Percentiles rank a stretch among this genome's conserved stretches.
These are phyloP conservation scores for Actinopyga echinites DNA, from an alignment of 53 echinoderm and acorn worm genomes.

Conservation along the genomic window DNA sequence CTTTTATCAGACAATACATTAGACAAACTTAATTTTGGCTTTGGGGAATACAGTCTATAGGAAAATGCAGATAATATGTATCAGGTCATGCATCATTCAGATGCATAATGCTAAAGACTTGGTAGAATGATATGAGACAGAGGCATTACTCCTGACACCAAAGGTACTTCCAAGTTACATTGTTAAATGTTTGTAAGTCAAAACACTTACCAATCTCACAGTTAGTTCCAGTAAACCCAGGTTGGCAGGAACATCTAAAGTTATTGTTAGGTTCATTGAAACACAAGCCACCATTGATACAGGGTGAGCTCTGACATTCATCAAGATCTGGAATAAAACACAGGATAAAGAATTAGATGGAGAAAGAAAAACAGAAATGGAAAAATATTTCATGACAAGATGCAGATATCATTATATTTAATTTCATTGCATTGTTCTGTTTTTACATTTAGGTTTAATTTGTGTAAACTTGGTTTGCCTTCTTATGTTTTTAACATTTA, in stretches of 20 bases:
- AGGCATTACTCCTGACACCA: too few species aligned
- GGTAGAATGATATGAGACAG: too few species aligned
- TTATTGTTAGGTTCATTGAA: constrained; percentile 66
- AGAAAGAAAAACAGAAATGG: neutral
- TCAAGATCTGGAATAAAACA: constrained; percentile 62
- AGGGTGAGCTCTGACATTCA: constrained; percentile 74
- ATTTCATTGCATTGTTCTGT: neutral
- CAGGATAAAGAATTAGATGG: neutral
- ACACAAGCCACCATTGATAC: constrained; percentile 78
- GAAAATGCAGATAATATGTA: too few species aligned
- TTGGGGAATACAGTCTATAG: too few species aligned
- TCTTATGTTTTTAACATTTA: too few species aligned
- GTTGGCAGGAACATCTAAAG: constrained; percentile 71
- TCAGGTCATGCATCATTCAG: too few species aligned
- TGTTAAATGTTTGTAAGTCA: neutral
- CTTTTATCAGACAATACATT: too few species aligned
- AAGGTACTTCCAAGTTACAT: too few species aligned
- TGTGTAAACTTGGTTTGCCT: neutral
- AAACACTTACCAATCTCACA: constrained; percentile 68
- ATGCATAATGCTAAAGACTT: too few species aligned
- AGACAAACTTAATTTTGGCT: too few species aligned
- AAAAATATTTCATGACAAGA: neutral
- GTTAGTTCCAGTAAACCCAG: constrained; percentile 64
- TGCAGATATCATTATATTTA: neutral
- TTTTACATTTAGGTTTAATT: neutral